These are phyloP conservation scores for Coregonus sp. DNA, from an alignment of 2,797 vertebrate genomes.

Conservation along the genomic window DNA sequence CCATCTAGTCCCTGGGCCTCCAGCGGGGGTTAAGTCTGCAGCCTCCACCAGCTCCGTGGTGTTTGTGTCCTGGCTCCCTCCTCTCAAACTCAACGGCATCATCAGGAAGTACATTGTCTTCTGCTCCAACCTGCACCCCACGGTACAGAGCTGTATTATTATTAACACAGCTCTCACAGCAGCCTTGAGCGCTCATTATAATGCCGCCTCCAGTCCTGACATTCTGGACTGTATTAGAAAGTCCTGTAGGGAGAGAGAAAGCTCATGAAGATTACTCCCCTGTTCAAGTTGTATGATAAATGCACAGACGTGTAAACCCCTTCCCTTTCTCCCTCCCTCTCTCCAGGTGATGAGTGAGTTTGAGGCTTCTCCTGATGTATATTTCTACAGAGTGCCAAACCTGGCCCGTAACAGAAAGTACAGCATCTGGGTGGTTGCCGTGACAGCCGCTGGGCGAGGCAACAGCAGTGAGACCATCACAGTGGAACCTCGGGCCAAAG, in stretches of 20 bases:
- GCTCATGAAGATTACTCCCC: neutral
- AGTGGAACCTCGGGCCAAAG: conserved; percentile 93
- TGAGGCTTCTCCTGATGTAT: conserved; percentile 92
- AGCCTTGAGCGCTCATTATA: neutral
- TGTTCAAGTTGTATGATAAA: neutral
- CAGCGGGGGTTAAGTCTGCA: conserved; percentile 94
- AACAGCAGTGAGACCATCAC: conserved; percentile 97
- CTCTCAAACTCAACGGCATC: conserved; percentile 93
- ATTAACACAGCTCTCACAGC: neutral
- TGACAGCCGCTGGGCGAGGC: conserved; percentile 93
- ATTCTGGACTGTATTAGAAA: neutral
- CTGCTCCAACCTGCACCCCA: conserved; percentile 97
- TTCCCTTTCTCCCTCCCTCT: neutral
- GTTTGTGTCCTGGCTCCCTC: conserved; percentile 97
- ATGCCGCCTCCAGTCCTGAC: neutral
- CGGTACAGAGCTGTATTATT: conserved; percentile 72
- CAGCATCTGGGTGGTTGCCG: conserved; percentile 97
- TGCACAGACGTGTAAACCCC: neutral
- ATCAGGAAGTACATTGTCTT: conserved; percentile 98
- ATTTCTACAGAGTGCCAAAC: conserved; percentile 94
- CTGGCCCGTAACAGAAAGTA: conserved; percentile 92
- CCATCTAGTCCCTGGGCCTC: conserved; percentile 90
- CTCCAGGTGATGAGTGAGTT: conserved; percentile 97
- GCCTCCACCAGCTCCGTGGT: conserved; percentile 91
- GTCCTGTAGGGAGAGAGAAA: neutral